Evolutionary conservation across 2,113 vertebrate genomes (phyloP).

Genomic region (Amazona vittata): DNA sequence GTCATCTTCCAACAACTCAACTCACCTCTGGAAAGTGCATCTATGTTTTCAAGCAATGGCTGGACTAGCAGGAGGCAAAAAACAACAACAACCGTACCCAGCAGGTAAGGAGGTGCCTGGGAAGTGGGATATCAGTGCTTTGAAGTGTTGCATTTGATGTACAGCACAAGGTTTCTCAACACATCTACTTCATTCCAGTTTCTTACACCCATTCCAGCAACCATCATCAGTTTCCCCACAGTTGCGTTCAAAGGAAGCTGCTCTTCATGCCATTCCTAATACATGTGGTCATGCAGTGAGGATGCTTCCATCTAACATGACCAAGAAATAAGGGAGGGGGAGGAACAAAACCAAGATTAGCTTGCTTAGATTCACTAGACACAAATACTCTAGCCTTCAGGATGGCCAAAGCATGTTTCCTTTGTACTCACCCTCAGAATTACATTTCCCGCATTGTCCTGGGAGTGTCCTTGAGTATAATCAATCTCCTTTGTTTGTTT

Average conservation of each 20-base stretch:
- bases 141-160: not conserved
- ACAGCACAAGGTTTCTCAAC: not conserved
- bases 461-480: not conserved
- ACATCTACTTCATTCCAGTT: not conserved
- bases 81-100: accelerated
- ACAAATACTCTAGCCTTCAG: not conserved
- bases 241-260: not conserved
- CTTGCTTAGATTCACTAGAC: conserved; percentile 15
- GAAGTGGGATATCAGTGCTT: not conserved
- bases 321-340: not conserved
- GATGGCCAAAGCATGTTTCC: not conserved
- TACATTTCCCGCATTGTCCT: not conserved
- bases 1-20: not conserved
- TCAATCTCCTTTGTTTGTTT: not conserved
- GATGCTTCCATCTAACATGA: not conserved
- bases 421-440: not conserved
- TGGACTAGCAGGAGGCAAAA: not conserved
- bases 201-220: not conserved
- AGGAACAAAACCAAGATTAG: not conserved
- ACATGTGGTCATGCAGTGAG: not conserved
- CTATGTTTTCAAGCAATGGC: not conserved
- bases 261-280: not conserved
- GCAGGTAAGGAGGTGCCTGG: not conserved
- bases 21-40: not conserved
- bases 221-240: not conserved